Conservation (phyloP, 2,113 vertebrate genomes). For the Oryzias javanicus region DNA sequence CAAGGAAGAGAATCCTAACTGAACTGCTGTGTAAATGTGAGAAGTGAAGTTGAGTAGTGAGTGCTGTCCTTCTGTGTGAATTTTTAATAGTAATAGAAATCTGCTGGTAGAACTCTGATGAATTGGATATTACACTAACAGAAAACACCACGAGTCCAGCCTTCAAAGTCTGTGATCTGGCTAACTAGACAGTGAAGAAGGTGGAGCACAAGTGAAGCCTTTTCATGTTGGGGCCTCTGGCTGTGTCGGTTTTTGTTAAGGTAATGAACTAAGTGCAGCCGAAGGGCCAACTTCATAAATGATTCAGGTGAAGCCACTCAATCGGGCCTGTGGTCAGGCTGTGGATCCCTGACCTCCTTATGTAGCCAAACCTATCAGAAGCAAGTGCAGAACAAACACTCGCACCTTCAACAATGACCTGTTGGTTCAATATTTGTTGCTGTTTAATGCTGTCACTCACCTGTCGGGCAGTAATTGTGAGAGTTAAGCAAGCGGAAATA, state of each 20-base stretch:
- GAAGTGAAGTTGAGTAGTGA: background rate
- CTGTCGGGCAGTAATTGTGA: too few relatives aligned
- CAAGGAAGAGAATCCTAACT: too few relatives aligned
- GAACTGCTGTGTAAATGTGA: background rate
- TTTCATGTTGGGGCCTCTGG: conserved; percentile 3
- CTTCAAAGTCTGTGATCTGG: conserved; percentile 7
- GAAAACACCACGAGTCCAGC: conserved; percentile 4
- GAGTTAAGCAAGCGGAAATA: too few relatives aligned
- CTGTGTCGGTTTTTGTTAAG: conserved; percentile 26
- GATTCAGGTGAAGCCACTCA: conserved; percentile 58
- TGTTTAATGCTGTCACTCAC: too few relatives aligned
- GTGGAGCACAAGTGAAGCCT: conserved; percentile 25
- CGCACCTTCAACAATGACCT: background rate
- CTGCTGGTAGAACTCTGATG: background rate
- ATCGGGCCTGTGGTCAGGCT: conserved; percentile 43
- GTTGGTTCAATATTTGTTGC: too few relatives aligned
- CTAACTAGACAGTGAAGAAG: background rate
- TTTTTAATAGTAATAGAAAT: background rate
- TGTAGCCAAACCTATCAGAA: conserved; percentile 18
- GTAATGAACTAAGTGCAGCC: conserved; percentile 52
- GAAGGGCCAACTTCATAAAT: conserved; percentile 55
- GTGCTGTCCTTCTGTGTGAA: background rate
- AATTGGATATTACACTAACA: conserved; percentile 12
- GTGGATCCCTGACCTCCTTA: conserved; percentile 55
- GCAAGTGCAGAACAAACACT: background rate